Conservation (phyloP, 2,797 vertebrate genomes). For the Catostomus latipinnis region DNA sequence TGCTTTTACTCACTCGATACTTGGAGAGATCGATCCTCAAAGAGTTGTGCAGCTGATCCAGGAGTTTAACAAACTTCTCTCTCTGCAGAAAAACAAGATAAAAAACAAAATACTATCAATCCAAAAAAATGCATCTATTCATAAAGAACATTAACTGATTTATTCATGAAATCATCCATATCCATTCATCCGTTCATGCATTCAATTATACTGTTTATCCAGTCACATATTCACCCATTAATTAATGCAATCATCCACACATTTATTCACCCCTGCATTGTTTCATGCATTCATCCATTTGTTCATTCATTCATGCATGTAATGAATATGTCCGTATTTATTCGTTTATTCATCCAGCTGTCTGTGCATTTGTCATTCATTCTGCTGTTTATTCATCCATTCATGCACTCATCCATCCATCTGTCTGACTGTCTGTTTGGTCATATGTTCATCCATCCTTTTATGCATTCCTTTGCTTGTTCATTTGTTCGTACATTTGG, state of each 20-base stretch:
- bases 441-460: neutral
- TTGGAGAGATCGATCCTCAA: conserved; percentile 97
- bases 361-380: neutral
- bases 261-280: neutral
- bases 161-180: neutral
- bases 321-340: no score
- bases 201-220: no score
- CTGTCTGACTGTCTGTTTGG: neutral
- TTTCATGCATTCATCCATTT: fast-evolving
- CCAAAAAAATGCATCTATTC: neutral
- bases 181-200: neutral
- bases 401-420: neutral
- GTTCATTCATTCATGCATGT: neutral
- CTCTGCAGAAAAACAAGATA: conserved; percentile 80
- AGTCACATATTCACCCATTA: neutral
- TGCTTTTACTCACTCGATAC: conserved; percentile 87
- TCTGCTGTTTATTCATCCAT: neutral
- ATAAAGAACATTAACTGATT: no score
- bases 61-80: conserved; percentile 96
- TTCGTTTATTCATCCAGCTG: no score
- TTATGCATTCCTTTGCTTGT: fast-evolving
- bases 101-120: neutral
- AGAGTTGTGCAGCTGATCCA: conserved; percentile 98
- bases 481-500: no score
- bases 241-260: neutral